Percentiles rank a stretch among this genome's conserved stretches.
phyloP scores from a whole-genome alignment of 2,888 invertebrate species.

The Amblyjoppa proteus region DNA sequence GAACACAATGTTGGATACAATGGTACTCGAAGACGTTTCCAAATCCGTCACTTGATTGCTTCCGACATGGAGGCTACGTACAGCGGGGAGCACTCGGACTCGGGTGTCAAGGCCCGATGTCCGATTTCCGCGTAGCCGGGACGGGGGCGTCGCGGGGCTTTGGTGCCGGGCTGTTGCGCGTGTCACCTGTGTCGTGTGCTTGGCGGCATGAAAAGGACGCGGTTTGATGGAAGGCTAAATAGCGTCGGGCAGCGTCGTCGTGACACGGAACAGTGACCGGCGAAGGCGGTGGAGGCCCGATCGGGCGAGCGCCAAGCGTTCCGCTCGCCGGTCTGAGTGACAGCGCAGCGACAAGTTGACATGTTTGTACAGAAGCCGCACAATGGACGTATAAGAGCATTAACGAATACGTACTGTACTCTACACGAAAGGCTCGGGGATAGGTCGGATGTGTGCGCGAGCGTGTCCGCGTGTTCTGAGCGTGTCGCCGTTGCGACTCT shows the following conservation, averaged over 20 bases:
- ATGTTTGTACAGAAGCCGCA: conserved; percentile 81
- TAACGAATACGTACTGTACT: conserved; percentile 76
- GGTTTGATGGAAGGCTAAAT: conserved; percentile 80
- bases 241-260: conserved; percentile 73
- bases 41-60: conserved; percentile 52
- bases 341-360: conserved; percentile 81
- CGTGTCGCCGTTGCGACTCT: conserved; percentile 51
- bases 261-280: conserved; percentile 77
- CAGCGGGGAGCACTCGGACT: background rate
- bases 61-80: conserved; percentile 37
- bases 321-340: conserved; percentile 76
- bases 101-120: conserved; percentile 60
- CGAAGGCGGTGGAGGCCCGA: conserved; percentile 46
- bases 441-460: conserved; percentile 18
- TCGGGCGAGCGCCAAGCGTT: conserved; percentile 58
- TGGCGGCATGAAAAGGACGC: conserved; percentile 78
- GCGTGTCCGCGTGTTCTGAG: conserved; percentile 19
- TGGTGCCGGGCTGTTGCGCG: conserved; percentile 24
- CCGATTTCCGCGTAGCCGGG: conserved; percentile 38
- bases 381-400: conserved; percentile 77
- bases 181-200: conserved; percentile 57
- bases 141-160: conserved; percentile 32
- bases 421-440: conserved; percentile 44
- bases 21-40: conserved; percentile 37
- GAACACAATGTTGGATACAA: background rate